phyloP scores from a whole-genome alignment of 2,797 vertebrate genomes.

The Atherinosoma microstoma region DNA sequence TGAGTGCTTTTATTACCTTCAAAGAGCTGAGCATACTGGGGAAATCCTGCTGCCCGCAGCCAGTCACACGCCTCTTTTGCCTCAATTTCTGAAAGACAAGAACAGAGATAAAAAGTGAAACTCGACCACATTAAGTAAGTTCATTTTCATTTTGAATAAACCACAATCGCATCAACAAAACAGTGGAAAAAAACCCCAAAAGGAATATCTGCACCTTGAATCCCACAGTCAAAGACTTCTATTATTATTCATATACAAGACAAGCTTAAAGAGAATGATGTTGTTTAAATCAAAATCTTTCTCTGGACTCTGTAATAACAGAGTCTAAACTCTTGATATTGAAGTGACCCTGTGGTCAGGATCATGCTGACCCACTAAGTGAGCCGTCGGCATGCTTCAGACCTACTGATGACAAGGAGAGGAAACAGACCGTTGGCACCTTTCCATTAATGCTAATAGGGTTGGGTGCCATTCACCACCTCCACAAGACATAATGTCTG shows the following conservation, averaged over 20 bases:
- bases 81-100: conserved; percentile 91
- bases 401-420: conserved; percentile 55
- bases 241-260: background rate
- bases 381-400: conserved; percentile 38
- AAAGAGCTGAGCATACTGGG: conserved; percentile 97
- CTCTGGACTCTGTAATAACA: background rate
- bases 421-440: conserved; percentile 72
- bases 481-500: conserved; percentile 43
- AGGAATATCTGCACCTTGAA: background rate
- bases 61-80: conserved; percentile 98
- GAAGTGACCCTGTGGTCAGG: conserved; percentile 19
- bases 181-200: background rate
- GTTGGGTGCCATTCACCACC: conserved; percentile 57
- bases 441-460: conserved; percentile 73
- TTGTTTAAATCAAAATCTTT: background rate
- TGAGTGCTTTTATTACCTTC: conserved; percentile 74
- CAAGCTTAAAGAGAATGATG: background rate
- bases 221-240: conserved; percentile 9
- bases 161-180: conserved; percentile 1
- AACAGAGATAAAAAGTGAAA: conserved; percentile 42
- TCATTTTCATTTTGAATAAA: conserved; percentile 37
- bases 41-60: conserved; percentile 97
- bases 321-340: conserved; percentile 18
- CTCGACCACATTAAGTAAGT: background rate
- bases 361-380: conserved; percentile 30